Base-by-base conservation (phyloP, 2,113 vertebrate genomes). In the Apus apus region DNA sequence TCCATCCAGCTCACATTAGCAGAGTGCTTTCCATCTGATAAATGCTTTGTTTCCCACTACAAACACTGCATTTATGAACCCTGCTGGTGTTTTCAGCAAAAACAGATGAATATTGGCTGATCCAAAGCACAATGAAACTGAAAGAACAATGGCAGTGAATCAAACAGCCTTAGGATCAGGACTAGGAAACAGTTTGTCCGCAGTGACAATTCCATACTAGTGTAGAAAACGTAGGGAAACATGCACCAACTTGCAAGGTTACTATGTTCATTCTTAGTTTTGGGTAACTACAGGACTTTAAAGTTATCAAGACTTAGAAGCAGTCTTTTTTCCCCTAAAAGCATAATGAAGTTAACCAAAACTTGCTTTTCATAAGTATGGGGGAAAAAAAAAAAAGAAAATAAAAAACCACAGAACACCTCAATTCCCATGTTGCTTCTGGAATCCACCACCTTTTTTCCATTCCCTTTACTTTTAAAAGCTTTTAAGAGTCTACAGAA, bases 1-100 rank as follows among this genome's bases (percentile, higher is more conserved):
- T 32, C 34, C 46, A 2, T 3, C 13, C 91, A 72, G 50, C 25
- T 68, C 70, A 61, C 66, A n/a, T 2, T 7, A n/a, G 13, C 3
- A 13, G 29, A 57, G 17, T 6, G 34, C 74, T 38, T 26, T 10
- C 71, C 85, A 62, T 46, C 46, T 62, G 76, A 89, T 84, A 71
- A 62, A 84, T 9, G 43, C 56, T 71, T 94, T 78, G 84, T 65
- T 91, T 68, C 40, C 26, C 51, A 40, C 84, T 71, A 87, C 70
- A 87, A 78, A 81, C 45, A 51, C 46, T 32, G 66, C 9, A 10
- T 60, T 73, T 79, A 85, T 36, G 32, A 91, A 61, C 62, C 16
- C 58, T 45, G 53, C 7, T 58, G 60, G 48, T 73, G n/a, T 32
- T 26, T 79, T 95, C 87, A 90, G 95, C 92, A 94, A 54, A 93